Base-by-base conservation (phyloP, 2,888 invertebrate genomes). In the Synanthedon andrenaeformis region DNA sequence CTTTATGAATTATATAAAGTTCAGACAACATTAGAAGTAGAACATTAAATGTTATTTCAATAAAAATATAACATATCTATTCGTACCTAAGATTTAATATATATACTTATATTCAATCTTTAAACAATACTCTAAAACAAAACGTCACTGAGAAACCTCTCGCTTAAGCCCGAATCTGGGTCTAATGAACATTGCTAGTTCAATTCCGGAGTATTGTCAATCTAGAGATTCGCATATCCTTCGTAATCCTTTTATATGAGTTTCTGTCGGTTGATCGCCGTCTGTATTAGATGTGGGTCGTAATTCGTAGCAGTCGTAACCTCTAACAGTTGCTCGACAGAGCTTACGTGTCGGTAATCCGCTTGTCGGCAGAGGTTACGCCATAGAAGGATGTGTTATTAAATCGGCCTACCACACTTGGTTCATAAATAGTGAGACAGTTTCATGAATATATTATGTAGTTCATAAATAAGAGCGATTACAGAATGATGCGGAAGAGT, bases 241-340 rank as follows among this genome's bases (percentile, higher is more conserved):
- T 62, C 58, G 66, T 78, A 78, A 79, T 78, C 78, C 70, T 63
- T 50, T 64, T 67, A 69, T 77, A 74, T 76, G 72, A 79, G 74
- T 74, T 69, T 72, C 66, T 68, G 69, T 65, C 62, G 66, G 67
- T 67, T 68, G 69, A 71, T 70, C 62, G 62, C 59, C 54, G 58
- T 65, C 54, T 56, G 58, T 57, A 56, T 62, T 60, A 52, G 52
- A 57, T 52, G 54, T 17, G 50, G 54, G 57, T 64, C 60, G 57
- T 58, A 57, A 59, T 55, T 55, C 53, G 56, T 53, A 58, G 58
- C 56, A 59, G 56, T 55, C 53, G 57, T 58, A 57, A 59, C 55
- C 54, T 52, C 56, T 53, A 58, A 58, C 56, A 63, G 62, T 62
- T 59, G 61, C 55, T 59, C 56, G 57, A 59, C 58, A 62, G 59